A percentile compares a stretch with the other conserved stretches of the same genome.
Conservation (phyloP, 1,140 invertebrate genomes). For the Macrocentrus cingulum region DNA sequence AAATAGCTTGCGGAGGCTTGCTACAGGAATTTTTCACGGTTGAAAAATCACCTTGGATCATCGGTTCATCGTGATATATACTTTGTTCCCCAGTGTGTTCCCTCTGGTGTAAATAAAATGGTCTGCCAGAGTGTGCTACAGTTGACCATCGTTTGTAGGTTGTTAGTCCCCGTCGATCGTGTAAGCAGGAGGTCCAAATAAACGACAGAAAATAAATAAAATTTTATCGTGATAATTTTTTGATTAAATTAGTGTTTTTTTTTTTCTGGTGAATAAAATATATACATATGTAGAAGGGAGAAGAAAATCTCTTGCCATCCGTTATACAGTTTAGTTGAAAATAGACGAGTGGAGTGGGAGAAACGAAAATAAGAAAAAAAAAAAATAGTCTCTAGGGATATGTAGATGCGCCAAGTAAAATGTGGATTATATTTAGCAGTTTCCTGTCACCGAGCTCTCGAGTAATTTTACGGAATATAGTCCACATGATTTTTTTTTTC, state of each 20-base stretch:
- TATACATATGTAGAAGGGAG: too few species aligned
- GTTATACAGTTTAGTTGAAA: slow-evolving; percentile 37
- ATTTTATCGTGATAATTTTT: too few species aligned
- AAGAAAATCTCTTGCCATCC: slow-evolving; percentile 35
- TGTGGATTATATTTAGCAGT: slow-evolving; percentile 35
- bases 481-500: too few species aligned
- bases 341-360: slow-evolving; percentile 43
- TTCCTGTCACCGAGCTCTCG: slow-evolving; percentile 33
- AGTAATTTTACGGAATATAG: slow-evolving; percentile 20
- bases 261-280: too few species aligned
- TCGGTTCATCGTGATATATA: slow-evolving; percentile 19
- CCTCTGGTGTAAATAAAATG: slow-evolving; percentile 29
- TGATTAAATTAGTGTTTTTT: too few species aligned
- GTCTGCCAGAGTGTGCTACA: slow-evolving; percentile 13
- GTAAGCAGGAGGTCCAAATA: neutral
- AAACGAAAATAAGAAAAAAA: slow-evolving; percentile 37
- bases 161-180: slow-evolving; percentile 6
- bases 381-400: slow-evolving; percentile 1
- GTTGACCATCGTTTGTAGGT: slow-evolving; percentile 7
- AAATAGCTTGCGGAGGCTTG: slow-evolving; percentile 2
- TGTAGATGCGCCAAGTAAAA: slow-evolving; percentile 10
- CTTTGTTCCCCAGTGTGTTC: slow-evolving; percentile 27
- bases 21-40: slow-evolving; percentile 20
- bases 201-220: slow-evolving; percentile 6
- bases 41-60: slow-evolving; percentile 28